Conservation (phyloP, 2,888 invertebrate species). For the Epistrophe eligans region DNA sequence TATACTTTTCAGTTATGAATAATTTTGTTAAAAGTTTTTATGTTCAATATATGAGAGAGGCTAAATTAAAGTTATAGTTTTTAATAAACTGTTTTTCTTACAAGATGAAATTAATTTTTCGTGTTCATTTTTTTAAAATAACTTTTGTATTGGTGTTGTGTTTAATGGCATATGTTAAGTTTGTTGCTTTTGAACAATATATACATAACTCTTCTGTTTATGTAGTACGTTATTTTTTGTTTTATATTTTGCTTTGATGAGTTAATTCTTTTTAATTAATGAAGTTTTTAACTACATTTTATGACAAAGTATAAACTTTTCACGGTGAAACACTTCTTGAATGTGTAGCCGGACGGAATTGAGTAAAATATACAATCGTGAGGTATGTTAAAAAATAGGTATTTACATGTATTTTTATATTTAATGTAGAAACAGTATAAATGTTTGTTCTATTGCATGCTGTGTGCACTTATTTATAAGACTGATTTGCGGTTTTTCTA, state of each 20-base stretch:
- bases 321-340: constrained; percentile 52
- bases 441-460: constrained; percentile 64
- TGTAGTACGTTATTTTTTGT: constrained; percentile 15
- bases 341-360: constrained; percentile 73
- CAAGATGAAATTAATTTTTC: constrained; percentile 25
- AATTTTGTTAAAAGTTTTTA: constrained; percentile 25
- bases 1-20: constrained; percentile 47
- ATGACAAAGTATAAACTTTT: constrained; percentile 63
- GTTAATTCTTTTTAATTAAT: constrained; percentile 4
- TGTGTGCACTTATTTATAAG: constrained; percentile 60
- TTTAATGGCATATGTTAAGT: constrained; percentile 42
- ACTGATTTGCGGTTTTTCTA: constrained; percentile 55
- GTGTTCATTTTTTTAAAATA: constrained; percentile 40
- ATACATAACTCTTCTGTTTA: constrained; percentile 42
- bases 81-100: constrained; percentile 21
- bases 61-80: constrained; percentile 10
- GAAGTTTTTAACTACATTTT: constrained; percentile 14
- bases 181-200: constrained; percentile 47
- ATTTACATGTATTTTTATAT: constrained; percentile 58
- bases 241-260: constrained; percentile 56
- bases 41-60: constrained; percentile 9
- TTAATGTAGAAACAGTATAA: constrained; percentile 58
- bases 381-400: constrained; percentile 66
- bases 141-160: constrained; percentile 57
- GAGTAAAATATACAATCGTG: constrained; percentile 70